Conservation (phyloP, 2,113 vertebrate species). For the Engystomops pustulosus region DNA sequence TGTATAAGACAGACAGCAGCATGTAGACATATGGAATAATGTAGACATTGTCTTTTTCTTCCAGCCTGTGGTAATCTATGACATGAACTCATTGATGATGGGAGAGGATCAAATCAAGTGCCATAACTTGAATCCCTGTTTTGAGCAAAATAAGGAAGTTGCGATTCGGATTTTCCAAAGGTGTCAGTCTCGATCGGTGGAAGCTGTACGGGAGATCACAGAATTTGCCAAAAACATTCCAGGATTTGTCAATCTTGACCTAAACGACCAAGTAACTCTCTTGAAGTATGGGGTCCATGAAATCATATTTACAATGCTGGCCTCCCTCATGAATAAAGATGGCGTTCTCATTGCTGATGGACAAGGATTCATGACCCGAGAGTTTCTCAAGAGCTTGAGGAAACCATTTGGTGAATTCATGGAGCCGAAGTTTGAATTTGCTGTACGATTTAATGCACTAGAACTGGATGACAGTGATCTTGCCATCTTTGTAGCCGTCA, state of each 20-base stretch:
- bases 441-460: constrained; percentile 96
- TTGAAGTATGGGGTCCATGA: constrained; percentile 97
- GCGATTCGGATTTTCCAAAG: constrained; percentile 95
- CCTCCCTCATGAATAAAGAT: constrained; percentile 98
- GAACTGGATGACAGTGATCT: constrained; percentile 98
- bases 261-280: constrained; percentile 98
- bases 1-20: too few species aligned
- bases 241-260: constrained; percentile 89
- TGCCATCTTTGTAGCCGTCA: constrained; percentile 96
- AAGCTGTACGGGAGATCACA: constrained; percentile 94
- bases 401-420: constrained; percentile 97
- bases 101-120: constrained; percentile 94
- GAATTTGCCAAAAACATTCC: constrained; percentile 98
- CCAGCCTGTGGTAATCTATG: constrained; percentile 96
- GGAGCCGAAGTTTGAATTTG: constrained; percentile 99
- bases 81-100: constrained; percentile 96
- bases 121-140: constrained; percentile 76
- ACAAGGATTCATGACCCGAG: constrained; percentile 97
- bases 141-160: constrained; percentile 84
- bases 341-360: constrained; percentile 94
- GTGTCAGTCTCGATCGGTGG: constrained; percentile 93
- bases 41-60: constrained; percentile 57
- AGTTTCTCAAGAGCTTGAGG: constrained; percentile 96
- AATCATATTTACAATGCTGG: constrained; percentile 94
- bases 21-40: constrained; percentile 53